These are phyloP conservation scores for Pelecanoides urinatrix DNA, from an alignment of 2,113 vertebrate species.

Conservation along the genomic window DNA sequence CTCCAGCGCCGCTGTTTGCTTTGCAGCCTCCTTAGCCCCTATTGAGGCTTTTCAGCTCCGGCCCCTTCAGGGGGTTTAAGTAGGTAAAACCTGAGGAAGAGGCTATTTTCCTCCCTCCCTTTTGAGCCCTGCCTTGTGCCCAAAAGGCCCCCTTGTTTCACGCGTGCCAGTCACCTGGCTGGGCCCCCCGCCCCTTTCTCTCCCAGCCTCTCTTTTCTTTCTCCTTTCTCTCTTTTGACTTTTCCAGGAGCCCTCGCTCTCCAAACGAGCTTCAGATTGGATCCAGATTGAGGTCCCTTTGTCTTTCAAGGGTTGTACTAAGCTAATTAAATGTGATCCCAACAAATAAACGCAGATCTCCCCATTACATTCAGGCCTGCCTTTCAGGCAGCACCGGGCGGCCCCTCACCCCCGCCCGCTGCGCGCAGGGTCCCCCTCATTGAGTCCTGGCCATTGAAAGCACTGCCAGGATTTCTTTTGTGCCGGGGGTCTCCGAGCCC, in stretches of 20 bases:
- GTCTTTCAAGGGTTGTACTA: conserved; percentile 77
- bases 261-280: conserved; percentile 79
- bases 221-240: conserved; percentile 78
- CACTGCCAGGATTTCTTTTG: conserved; percentile 84
- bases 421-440: conserved; percentile 74
- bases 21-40: conserved; percentile 57
- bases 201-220: conserved; percentile 74
- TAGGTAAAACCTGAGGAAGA: conserved; percentile 78
- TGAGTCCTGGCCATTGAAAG: conserved; percentile 83
- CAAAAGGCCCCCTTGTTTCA: conserved; percentile 79
- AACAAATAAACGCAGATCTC: conserved; percentile 77
- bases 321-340: conserved; percentile 90
- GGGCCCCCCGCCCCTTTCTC: conserved; percentile 53
- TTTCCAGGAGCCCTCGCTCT: conserved; percentile 74
- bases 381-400: conserved; percentile 72
- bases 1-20: conserved; percentile 71
- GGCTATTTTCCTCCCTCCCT: conserved; percentile 74
- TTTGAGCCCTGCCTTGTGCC: conserved; percentile 76
- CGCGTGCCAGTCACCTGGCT: conserved; percentile 90
- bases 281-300: conserved; percentile 80
- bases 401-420: conserved; percentile 46
- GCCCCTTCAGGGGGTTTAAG: conserved; percentile 71
- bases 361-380: conserved; percentile 76
- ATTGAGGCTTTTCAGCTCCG: conserved; percentile 68
- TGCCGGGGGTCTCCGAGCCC: conserved; percentile 76